A percentile compares a stretch with the other conserved stretches of the same genome.
Evolutionary conservation across 2,113 vertebrate species (phyloP).

Genomic region (Mustela nigripes): DNA sequence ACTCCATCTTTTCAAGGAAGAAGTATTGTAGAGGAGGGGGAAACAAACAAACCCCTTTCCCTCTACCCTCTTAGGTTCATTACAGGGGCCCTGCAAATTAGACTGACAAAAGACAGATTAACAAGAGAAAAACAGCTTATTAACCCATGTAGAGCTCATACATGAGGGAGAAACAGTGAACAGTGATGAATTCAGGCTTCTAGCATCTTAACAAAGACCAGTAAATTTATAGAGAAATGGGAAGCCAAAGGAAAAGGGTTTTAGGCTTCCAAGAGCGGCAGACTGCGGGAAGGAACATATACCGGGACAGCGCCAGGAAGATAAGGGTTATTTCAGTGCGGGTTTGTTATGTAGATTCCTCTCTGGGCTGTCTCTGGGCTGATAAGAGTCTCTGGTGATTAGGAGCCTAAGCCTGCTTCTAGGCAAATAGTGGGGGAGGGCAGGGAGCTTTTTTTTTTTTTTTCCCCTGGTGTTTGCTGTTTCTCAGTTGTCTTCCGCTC

Average conservation of each 20-base stretch:
- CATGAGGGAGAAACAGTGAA: neutral
- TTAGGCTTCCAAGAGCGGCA: neutral
- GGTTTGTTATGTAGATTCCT: neutral
- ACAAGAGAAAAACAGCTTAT: neutral
- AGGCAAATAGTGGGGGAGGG: neutral
- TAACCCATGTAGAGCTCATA: neutral
- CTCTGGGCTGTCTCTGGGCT: neutral
- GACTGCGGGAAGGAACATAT: neutral
- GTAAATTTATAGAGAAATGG: neutral
- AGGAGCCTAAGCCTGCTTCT: neutral
- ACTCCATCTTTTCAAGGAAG: neutral
- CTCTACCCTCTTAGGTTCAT: neutral
- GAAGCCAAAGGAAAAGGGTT: neutral
- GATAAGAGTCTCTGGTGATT: neutral
- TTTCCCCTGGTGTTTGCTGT: neutral
- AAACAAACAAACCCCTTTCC: neutral
- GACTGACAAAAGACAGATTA: neutral
- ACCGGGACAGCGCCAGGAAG: neutral
- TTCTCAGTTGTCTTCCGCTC: neutral
- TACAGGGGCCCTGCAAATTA: neutral
- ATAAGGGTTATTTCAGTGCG: neutral
- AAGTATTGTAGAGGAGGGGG: neutral
- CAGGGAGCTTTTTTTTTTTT: neutral
- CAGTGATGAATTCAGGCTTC: neutral
- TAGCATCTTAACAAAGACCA: neutral